Evolutionary conservation across 2,797 vertebrate species (phyloP), one percentile per base, ranked within the genome.

Genomic region (Tokudaia tokunoshimensis): DNA sequence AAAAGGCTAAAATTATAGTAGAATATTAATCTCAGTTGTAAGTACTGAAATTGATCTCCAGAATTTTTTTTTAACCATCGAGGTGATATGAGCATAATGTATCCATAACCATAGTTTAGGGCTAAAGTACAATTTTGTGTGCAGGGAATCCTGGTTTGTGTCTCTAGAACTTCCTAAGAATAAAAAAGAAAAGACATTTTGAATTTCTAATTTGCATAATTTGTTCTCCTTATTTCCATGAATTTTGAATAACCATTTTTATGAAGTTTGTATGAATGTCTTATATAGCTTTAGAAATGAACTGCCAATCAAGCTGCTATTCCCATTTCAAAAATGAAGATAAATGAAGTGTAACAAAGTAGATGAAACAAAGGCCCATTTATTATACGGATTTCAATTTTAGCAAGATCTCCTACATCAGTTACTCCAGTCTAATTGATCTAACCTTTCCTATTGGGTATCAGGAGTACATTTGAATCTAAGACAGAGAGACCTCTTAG

Each of bases 271-370:
- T 70, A 91, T 72, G 22, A 80, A 59, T 89, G 20, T 34, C 59
- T 87, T 81, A 70, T 41, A 76, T 19, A 37, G 52, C 41, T 92
- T 94, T 95, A 76, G 50, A 79, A 88, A 88, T 84, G 37, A 94
- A 84, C 34, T 95, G 57, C 17, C 88, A 94, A 80, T 76, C 80
- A 81, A 95, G 82, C 47, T 90, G 41, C n/a, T 91, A 47, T 91
- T 91, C 20, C 24, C 24, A n/a, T 84, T 95, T 91, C 37, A 86
- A 86, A 97, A 97, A 94, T 57, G 34, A 97, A 94, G 85, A 96
- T 92, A 87, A 96, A 86, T 10, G 26, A 94, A 31, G n/a, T 82
- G 41, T 76, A 83, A 88, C 44, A 79, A 97, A 57, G 31, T 70
- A 80, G 20, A 86, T 92, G 89, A 96, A 95, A 80, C 37, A 93